Conservation (phyloP, 2,113 vertebrate species). For the Hippoglossus stenolepis region DNA sequence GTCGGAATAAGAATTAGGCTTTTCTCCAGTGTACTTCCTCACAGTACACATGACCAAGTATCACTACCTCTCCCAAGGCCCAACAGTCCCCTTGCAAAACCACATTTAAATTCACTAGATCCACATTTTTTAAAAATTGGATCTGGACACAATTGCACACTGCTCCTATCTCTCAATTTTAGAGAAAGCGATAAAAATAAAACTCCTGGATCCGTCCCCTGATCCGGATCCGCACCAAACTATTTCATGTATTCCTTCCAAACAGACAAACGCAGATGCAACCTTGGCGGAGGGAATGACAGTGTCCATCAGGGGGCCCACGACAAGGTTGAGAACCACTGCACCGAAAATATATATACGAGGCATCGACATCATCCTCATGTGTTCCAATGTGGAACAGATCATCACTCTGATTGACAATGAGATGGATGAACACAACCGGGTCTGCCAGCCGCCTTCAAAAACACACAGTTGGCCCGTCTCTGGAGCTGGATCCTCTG, state of each 20-base stretch:
- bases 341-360: not conserved
- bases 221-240: too few relatives aligned
- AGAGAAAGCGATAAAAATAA: too few relatives aligned
- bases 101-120: too few relatives aligned
- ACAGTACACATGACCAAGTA: not conserved
- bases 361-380: slow-evolving; percentile 15
- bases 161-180: too few relatives aligned
- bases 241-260: too few relatives aligned
- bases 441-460: slow-evolving; percentile 31
- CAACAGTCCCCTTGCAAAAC: too few relatives aligned
- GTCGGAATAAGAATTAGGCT: not conserved
- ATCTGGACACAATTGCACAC: too few relatives aligned
- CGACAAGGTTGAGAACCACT: slow-evolving; percentile 13
- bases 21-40: not conserved
- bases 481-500: slow-evolving; percentile 28
- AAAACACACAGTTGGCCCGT: slow-evolving; percentile 49
- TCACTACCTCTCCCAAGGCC: too few relatives aligned
- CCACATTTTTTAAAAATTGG: too few relatives aligned
- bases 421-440: slow-evolving; percentile 19
- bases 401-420: slow-evolving; percentile 42
- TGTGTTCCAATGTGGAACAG: slow-evolving; percentile 76
- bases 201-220: too few relatives aligned
- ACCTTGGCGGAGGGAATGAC: not conserved
- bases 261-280: not conserved
- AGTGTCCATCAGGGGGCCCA: not conserved